Evolutionary conservation across 92 coral and sea anemone species (phyloP).

Genomic region (Bergia puertoricense): DNA sequence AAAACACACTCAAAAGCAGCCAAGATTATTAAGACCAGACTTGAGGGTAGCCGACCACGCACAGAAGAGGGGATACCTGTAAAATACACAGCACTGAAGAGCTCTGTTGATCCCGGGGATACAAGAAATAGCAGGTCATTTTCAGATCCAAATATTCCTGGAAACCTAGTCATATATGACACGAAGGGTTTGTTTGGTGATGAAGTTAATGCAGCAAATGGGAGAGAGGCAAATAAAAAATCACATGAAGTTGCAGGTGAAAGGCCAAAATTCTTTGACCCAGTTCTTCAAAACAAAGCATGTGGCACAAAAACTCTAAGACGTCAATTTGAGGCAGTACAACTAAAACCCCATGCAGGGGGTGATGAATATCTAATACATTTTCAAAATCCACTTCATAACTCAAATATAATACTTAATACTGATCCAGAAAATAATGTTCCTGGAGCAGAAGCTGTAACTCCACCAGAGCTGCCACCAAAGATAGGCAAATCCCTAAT

Average conservation of each 20-base stretch:
- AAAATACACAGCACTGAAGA: background rate
- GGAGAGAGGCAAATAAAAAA: conserved; percentile 10
- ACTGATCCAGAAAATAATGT: background rate
- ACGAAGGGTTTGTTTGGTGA: conserved; percentile 70
- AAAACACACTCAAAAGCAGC: background rate
- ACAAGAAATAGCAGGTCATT: conserved; percentile 48
- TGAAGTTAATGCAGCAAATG: background rate
- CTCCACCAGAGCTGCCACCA: conserved; percentile 8
- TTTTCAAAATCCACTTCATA: conserved; percentile 72
- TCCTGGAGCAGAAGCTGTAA: background rate
- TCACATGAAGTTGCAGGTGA: background rate
- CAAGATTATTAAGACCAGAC: background rate
- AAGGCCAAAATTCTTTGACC: conserved; percentile 64
- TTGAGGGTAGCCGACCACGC: conserved; percentile 20
- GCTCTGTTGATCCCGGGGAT: conserved; percentile 12
- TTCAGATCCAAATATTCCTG: conserved; percentile 74
- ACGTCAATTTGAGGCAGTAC: conserved; percentile 53
- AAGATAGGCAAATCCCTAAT: conserved; percentile 1
- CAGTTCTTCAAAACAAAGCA: conserved; percentile 23
- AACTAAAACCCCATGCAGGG: background rate
- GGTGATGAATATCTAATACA: conserved; percentile 54
- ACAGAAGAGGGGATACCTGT: conserved; percentile 26
- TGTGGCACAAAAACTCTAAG: conserved; percentile 49
- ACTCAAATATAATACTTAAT: conserved; percentile 41
- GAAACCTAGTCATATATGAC: conserved; percentile 63